Evolutionary conservation across 2,797 vertebrate species (phyloP).

Genomic region (Bufotes viridis): DNA sequence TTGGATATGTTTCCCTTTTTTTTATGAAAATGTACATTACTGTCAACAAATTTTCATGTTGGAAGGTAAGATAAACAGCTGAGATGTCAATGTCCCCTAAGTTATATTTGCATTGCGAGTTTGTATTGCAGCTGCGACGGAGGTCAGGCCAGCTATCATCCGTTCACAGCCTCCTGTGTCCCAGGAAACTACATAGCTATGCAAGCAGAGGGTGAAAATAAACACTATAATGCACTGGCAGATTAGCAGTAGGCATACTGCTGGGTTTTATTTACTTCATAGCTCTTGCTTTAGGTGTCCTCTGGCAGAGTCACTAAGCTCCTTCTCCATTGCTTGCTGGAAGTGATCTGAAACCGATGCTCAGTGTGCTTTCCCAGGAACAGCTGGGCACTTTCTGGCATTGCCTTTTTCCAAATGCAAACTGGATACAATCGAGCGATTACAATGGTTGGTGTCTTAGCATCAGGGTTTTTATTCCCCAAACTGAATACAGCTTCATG

Average conservation of each 20-base stretch:
- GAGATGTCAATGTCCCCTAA: background rate
- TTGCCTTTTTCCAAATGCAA: constrained; percentile 38
- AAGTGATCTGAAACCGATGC: constrained; percentile 60
- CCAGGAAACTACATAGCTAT: constrained; percentile 54
- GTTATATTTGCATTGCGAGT: constrained; percentile 68
- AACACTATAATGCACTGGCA: constrained; percentile 57
- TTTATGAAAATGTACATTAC: background rate
- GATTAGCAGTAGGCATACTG: constrained; percentile 57
- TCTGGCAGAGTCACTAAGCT: constrained; percentile 37
- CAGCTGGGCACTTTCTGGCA: constrained; percentile 62
- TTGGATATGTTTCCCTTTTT: background rate
- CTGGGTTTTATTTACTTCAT: constrained; percentile 58
- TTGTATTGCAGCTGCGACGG: constrained; percentile 62
- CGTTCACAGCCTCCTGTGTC: constrained; percentile 52
- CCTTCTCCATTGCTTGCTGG: constrained; percentile 54
- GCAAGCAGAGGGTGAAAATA: constrained; percentile 63
- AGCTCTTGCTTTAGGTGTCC: background rate
- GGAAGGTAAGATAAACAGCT: constrained; percentile 1
- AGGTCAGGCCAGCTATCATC: constrained; percentile 64
- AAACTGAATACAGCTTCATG: constrained; percentile 50
- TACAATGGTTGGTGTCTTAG: constrained; percentile 52
- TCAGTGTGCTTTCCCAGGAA: constrained; percentile 61
- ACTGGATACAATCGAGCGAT: constrained; percentile 61
- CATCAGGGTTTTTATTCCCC: constrained; percentile 46
- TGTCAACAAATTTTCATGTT: background rate